Conservation (phyloP, 1,140 invertebrate genomes). For the Frieseomelitta varia region DNA sequence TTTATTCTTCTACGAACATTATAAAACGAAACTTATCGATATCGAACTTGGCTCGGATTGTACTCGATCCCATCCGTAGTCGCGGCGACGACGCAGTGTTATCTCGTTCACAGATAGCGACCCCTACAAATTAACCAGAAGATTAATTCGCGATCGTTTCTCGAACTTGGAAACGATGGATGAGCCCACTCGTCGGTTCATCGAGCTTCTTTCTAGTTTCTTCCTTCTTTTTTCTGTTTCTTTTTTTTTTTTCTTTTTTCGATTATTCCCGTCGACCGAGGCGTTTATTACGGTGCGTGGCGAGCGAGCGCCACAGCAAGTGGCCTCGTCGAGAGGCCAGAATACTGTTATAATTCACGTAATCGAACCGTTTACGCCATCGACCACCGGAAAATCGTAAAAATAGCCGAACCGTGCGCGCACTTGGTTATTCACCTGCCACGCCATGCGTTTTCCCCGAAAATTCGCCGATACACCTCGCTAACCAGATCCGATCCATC, state of each 20-base stretch:
- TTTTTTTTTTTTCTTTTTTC: background rate
- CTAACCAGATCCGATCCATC: background rate
- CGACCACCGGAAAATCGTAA: conserved; percentile 32
- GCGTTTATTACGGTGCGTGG: background rate
- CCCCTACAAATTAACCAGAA: conserved; percentile 16
- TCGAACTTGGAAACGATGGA: background rate
- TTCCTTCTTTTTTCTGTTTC: background rate
- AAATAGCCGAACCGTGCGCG: conserved; percentile 40
- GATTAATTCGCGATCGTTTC: conserved; percentile 38
- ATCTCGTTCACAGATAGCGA: conserved; percentile 2
- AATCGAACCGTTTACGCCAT: conserved; percentile 50
- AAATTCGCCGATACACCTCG: background rate
- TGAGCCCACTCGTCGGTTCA: conserved; percentile 6
- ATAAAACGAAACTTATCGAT: too few species aligned
- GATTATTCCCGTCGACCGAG: background rate
- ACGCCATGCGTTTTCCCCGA: background rate
- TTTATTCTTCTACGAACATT: too few species aligned
- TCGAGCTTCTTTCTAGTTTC: background rate
- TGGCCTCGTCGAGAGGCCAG: conserved; percentile 16
- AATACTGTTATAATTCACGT: conserved; percentile 61
- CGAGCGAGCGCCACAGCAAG: conserved; percentile 10
- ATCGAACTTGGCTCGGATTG: too few species aligned
- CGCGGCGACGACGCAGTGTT: background rate
- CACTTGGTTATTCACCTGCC: conserved; percentile 1
- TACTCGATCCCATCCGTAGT: too few species aligned